Conservation (phyloP, 2,888 invertebrate genomes). For the Leptinotarsa juncta region DNA sequence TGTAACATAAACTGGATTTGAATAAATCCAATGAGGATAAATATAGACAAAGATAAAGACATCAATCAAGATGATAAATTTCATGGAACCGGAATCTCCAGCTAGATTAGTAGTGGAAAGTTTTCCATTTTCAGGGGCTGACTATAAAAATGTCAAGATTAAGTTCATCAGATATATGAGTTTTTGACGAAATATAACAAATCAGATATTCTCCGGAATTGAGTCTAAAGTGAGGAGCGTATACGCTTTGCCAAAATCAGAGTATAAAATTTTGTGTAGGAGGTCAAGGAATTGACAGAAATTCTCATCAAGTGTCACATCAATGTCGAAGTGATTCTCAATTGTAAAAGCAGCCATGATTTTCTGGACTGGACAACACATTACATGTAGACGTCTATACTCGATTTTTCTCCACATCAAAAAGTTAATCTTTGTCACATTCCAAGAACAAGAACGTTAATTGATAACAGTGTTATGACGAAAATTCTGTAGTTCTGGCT, state of each 20-base stretch:
- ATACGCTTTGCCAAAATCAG: background rate
- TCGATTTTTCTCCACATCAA: too few relatives aligned
- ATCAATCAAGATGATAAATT: conserved; percentile 2
- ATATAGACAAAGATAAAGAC: background rate
- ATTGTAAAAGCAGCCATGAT: background rate
- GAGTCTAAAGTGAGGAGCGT: conserved; percentile 4
- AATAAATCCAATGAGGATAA: background rate
- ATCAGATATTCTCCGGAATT: background rate
- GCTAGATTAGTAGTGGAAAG: background rate
- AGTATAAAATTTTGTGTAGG: background rate
- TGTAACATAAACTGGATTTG: background rate
- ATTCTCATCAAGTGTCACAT: background rate
- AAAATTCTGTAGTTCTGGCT: too few relatives aligned
- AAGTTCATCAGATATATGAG: background rate
- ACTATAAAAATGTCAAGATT: background rate
- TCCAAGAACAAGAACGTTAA: too few relatives aligned
- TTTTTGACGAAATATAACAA: background rate
- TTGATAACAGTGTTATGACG: too few relatives aligned
- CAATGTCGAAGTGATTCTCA: background rate
- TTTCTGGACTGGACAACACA: too few relatives aligned
- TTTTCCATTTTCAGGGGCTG: background rate
- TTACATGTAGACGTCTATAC: too few relatives aligned
- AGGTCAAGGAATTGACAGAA: background rate
- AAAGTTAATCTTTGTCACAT: too few relatives aligned
- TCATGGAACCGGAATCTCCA: background rate